Percentiles rank a stretch among this genome's conserved stretches.
Evolutionary conservation across 1,140 invertebrate species (phyloP).

Genomic region (Maniola jurtina): DNA sequence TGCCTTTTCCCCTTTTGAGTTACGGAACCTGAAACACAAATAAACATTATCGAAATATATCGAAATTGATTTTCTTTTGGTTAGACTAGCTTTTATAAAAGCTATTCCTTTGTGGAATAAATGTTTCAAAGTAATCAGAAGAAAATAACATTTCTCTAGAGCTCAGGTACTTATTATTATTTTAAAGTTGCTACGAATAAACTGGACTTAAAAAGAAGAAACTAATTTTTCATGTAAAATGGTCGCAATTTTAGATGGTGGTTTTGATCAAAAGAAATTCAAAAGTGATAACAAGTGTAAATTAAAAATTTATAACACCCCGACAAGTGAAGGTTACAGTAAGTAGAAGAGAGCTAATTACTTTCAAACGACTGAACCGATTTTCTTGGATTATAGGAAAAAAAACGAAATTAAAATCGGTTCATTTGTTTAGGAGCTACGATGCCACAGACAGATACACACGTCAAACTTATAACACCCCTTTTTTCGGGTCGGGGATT

Average conservation of each 20-base stretch:
- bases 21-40: background rate
- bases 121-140: constrained; percentile 4
- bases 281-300: constrained; percentile 26
- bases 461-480: no score
- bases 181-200: constrained; percentile 1
- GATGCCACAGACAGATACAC: no score
- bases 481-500: no score
- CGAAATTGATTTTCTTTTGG: constrained; percentile 2
- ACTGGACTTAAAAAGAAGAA: background rate
- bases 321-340: no score
- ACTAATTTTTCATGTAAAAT: constrained; percentile 4
- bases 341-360: no score
- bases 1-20: no score
- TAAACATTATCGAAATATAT: constrained; percentile 3
- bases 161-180: background rate
- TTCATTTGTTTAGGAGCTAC: no score
- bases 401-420: no score
- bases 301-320: no score
- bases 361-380: no score
- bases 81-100: background rate
- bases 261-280: constrained; percentile 19
- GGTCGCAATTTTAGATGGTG: background rate
- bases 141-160: background rate
- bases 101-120: constrained; percentile 8
- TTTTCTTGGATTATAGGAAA: no score